These are phyloP conservation scores for Bombus confusus DNA, from an alignment of 1,140 invertebrate genomes.

Conservation along the genomic window DNA sequence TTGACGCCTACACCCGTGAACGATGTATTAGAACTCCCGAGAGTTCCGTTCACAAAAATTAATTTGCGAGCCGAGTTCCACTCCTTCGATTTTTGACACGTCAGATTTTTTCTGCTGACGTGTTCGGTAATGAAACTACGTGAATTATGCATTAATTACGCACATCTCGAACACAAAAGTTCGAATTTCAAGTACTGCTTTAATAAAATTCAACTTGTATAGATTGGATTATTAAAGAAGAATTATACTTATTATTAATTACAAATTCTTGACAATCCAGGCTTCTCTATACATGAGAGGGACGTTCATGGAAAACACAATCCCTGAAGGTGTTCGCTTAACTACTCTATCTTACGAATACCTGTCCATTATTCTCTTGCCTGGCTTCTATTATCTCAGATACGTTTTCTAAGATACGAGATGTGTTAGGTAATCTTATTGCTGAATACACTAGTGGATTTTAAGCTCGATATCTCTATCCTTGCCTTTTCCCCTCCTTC, in stretches of 20 bases:
- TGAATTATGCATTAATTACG: not conserved
- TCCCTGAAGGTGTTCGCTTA: not conserved
- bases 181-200: not conserved
- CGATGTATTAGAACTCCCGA: not conserved
- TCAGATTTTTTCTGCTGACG: not conserved
- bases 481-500: not conserved
- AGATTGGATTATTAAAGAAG: not conserved
- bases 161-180: not conserved
- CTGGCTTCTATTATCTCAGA: not conserved
- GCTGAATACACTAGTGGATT: not conserved
- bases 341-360: not conserved
- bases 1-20: no score
- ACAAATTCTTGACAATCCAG: not conserved
- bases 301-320: not conserved
- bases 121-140: not conserved
- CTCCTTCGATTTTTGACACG: not conserved
- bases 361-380: not conserved
- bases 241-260: not conserved
- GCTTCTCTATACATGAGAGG: not conserved
- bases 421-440: not conserved
- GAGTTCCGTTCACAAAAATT: constrained; percentile 2
- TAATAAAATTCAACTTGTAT: not conserved
- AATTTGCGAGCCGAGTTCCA: not conserved
- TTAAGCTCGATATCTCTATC: not conserved
- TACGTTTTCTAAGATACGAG: not conserved